Base-by-base conservation (phyloP, 2,888 invertebrate genomes). In the Euproctis similis region DNA sequence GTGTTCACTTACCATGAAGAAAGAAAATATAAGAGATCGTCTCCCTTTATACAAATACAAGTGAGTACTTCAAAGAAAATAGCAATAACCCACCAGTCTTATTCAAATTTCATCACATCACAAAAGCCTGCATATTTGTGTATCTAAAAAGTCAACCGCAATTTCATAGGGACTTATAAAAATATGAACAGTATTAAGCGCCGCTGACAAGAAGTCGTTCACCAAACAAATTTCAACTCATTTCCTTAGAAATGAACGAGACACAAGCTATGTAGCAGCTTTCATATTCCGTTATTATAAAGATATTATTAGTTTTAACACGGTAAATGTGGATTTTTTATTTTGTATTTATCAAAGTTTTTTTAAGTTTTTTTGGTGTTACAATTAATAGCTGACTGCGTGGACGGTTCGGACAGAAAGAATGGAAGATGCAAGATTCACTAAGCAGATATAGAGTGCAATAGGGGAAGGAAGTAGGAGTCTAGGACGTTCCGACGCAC, bases 141-240 rank as follows among this genome's bases (percentile, higher is more conserved):
- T 36, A 42, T 38, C 23, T 39, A 34, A 50, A 52, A 47, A 41
- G 39, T 40, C 38, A 36, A 34, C 30, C 40, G 31, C 34, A 44
- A 44, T 41, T 55, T 42, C 42, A 50, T 39, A 34, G 39, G 35
- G 36, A 42, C 37, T 45, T 42, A n/a, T n/a, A 50, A 49, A 59
- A 53, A 35, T 46, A 41, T 52, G 51, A 59, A 57, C 51, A 39
- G 37, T 50, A 54, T 49, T 53, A 54, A 51, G 41, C 33, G 34
- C 23, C n/a, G 31, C 39, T 41, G 38, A 36, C 39, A 44, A 50
- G 49, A 46, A 40, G 37, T 37, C 44, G 47, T 55, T 51, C 48
- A 46, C 39, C 42, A 46, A 46, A 48, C 39, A 52, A 46, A 57
- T 42, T 53, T 57, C 47, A 51, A 45, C 51, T 62, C 53, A 51